Evolutionary conservation across 1,140 invertebrate genomes (phyloP).

Genomic region (Gryllus bimaculatus): DNA sequence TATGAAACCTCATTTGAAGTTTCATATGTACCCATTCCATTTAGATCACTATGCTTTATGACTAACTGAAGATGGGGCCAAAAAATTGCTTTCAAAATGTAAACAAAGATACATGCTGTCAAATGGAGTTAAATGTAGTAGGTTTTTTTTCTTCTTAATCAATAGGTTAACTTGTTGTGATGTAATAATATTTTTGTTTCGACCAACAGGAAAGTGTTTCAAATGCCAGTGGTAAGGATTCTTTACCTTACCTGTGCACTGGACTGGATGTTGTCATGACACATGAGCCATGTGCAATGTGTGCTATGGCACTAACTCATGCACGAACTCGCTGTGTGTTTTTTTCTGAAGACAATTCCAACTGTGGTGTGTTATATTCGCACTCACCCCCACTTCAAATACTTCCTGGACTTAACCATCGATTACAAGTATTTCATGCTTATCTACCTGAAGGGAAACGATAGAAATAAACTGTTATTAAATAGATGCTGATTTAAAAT

Average conservation of each 20-base stretch:
- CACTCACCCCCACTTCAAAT: background rate
- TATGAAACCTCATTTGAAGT: too few species aligned
- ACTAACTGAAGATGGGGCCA: too few species aligned
- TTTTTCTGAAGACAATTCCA: slow-evolving; percentile 48
- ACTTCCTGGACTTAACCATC: background rate
- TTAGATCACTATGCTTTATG: too few species aligned
- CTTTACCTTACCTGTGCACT: slow-evolving; percentile 72
- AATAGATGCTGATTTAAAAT: too few species aligned
- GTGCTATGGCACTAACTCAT: slow-evolving; percentile 88
- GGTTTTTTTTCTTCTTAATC: too few species aligned
- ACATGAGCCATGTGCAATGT: slow-evolving; percentile 85
- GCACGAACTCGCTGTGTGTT: slow-evolving; percentile 75
- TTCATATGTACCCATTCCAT: too few species aligned
- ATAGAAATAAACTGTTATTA: too few species aligned
- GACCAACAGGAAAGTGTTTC: background rate
- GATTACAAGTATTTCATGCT: slow-evolving; percentile 2
- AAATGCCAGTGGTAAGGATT: background rate
- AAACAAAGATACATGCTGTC: too few species aligned
- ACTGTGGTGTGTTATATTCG: slow-evolving; percentile 42
- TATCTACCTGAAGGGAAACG: too few species aligned
- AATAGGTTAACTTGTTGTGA: too few species aligned
- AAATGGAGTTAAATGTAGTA: too few species aligned
- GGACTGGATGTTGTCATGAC: slow-evolving; percentile 77
- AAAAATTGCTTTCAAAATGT: too few species aligned
- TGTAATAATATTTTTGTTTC: background rate